Percentiles rank a stretch among this genome's conserved stretches.
These are phyloP conservation scores for Drosophila asahinai DNA, from an alignment of 1,140 invertebrate species.

Conservation along the genomic window DNA sequence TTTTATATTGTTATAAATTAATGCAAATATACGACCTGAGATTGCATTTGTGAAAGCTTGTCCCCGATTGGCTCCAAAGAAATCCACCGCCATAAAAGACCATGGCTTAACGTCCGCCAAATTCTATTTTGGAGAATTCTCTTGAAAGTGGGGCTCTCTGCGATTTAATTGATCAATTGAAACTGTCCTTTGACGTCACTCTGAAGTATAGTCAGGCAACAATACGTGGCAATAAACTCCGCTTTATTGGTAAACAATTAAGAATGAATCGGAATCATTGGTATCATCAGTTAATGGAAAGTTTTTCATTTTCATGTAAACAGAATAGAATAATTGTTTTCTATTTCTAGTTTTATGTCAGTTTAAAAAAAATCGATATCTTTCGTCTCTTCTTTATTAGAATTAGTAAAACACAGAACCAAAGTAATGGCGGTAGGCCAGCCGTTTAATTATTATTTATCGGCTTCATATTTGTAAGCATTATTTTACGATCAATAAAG, in stretches of 20 bases:
- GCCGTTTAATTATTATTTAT: too few species aligned
- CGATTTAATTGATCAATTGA: slow-evolving; percentile 39
- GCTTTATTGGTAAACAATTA: slow-evolving; percentile 25
- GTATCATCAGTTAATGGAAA: not conserved
- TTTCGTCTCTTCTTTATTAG: too few species aligned
- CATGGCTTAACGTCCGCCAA: slow-evolving; percentile 29
- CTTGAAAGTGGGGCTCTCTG: slow-evolving; percentile 4
- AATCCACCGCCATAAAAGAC: slow-evolving; percentile 37
- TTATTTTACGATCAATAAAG: too few species aligned
- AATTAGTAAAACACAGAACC: too few species aligned
- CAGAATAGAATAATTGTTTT: too few species aligned
- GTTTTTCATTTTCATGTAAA: too few species aligned
- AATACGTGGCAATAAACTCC: slow-evolving; percentile 24
- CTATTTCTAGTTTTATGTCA: too few species aligned
- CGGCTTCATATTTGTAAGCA: too few species aligned
- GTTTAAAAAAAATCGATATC: too few species aligned
- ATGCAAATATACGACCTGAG: slow-evolving; percentile 68
- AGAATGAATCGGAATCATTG: not conserved
- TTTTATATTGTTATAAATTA: slow-evolving; percentile 77
- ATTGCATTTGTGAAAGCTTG: slow-evolving; percentile 56
- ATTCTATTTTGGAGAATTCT: slow-evolving; percentile 36
- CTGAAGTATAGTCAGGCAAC: slow-evolving; percentile 10
- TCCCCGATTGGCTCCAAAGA: slow-evolving; percentile 9
- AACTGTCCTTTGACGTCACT: slow-evolving; percentile 30
- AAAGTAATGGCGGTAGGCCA: too few species aligned